Conservation (phyloP, 2,797 vertebrate genomes). For the Gymnoscopelus microlampas region DNA sequence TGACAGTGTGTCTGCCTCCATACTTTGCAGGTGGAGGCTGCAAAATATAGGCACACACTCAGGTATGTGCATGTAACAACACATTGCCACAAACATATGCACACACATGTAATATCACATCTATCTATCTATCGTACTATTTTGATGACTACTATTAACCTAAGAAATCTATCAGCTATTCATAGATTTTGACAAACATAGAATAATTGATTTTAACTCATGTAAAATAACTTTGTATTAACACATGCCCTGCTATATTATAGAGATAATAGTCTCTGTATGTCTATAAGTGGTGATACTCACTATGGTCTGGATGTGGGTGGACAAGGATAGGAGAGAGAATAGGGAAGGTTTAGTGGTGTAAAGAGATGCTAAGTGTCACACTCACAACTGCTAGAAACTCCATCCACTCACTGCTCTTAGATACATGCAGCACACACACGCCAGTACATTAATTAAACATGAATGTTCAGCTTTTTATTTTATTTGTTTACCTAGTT, state of each 20-base stretch:
- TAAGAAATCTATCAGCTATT: not conserved
- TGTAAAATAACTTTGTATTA: too few relatives aligned
- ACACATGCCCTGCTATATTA: too few relatives aligned
- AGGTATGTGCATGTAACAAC: not conserved
- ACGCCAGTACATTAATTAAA: constrained; percentile 6
- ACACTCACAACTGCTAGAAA: too few relatives aligned
- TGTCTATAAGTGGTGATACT: constrained; percentile 49
- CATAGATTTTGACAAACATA: not conserved
- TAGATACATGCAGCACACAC: too few relatives aligned
- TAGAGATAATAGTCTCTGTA: not conserved
- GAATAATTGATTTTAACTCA: not conserved
- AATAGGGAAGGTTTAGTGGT: constrained; percentile 48
- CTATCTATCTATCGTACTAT: not conserved
- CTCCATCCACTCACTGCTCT: too few relatives aligned
- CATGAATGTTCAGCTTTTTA: too few relatives aligned
- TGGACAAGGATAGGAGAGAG: constrained; percentile 39
- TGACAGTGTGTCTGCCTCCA: constrained; percentile 88
- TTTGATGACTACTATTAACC: not conserved
- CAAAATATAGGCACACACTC: not conserved
- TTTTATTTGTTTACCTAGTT: not conserved
- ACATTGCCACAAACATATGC: constrained; percentile 9
- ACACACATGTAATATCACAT: not conserved
- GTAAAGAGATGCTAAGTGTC: constrained; percentile 15
- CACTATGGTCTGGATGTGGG: constrained; percentile 61
- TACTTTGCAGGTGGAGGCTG: constrained; percentile 89